phyloP scores from a whole-genome alignment of 1,140 invertebrate genomes.

The Aphelinus atriplicis region DNA sequence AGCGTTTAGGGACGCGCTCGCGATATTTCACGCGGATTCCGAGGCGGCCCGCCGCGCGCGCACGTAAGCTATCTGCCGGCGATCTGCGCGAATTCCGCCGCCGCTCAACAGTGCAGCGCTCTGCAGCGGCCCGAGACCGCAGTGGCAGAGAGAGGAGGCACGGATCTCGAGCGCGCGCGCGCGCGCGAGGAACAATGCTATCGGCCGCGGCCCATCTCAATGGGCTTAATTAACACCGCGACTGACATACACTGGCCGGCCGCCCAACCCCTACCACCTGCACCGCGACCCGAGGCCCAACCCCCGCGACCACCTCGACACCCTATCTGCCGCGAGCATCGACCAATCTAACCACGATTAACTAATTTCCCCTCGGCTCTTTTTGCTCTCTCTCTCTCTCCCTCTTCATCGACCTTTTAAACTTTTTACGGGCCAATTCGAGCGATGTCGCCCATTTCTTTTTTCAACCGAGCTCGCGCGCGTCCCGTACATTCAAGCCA shows the following conservation, averaged over 20 bases:
- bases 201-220: slow-evolving; percentile 58
- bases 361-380: too few relatives aligned
- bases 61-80: not conserved
- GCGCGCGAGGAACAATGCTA: slow-evolving; percentile 57
- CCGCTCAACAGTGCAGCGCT: slow-evolving; percentile 9
- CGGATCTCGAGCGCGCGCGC: slow-evolving; percentile 18
- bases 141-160: not conserved
- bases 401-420: too few relatives aligned
- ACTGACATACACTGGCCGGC: slow-evolving; percentile 38
- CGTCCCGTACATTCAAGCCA: too few relatives aligned
- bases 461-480: too few relatives aligned
- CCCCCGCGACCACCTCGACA: too few relatives aligned
- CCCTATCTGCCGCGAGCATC: too few relatives aligned
- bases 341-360: too few relatives aligned
- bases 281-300: too few relatives aligned
- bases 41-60: slow-evolving; percentile 1
- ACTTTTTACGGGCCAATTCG: too few relatives aligned
- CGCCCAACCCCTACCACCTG: not conserved
- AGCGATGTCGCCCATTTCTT: too few relatives aligned
- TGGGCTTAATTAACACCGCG: slow-evolving; percentile 60
- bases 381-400: too few relatives aligned
- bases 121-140: slow-evolving; percentile 1
- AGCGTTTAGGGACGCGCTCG: not conserved
- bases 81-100: too few relatives aligned
- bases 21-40: not conserved